Base-by-base conservation (phyloP, 2,113 vertebrate genomes). In the Accipiter cooperii region DNA sequence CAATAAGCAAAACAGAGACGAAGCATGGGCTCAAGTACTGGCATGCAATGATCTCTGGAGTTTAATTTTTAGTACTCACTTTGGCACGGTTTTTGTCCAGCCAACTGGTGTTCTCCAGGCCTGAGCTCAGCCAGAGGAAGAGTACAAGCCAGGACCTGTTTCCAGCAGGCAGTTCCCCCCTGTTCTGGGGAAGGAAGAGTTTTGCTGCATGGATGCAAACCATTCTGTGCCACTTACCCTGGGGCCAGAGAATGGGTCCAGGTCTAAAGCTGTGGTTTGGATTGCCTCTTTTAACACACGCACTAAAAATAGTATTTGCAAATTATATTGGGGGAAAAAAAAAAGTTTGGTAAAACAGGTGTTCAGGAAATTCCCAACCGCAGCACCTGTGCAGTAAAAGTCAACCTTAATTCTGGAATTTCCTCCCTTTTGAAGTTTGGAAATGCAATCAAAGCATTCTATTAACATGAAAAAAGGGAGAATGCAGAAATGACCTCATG, bases 371-470 rank as follows among this genome's bases (percentile, higher is more conserved):
- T 84, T 42, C 29, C 63, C n/a, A 77, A 73, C 82, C 28, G 2
- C 90, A 91, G 58, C 85, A 95, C 79, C 92, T 94, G 78, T 84
- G 58, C 34, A 66, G 46, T 86, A 84, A 81, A 92, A 94, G 34
- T 70, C 29, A 94, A 51, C 60, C 44, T 89, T 71, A 77, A 87
- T 88, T 81, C 64, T 94, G 64, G 51, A 78, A 92, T 92, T 95
- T 93, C 61, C 80, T 94, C 64, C 40, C 26, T 88, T 93, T 71
- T 9, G 51, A 89, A 69, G 73, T 92, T 84, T 94, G 90, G 71
- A 95, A 95, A 87, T 84, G 34, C 52, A 81, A 92, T 93, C 68
- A 92, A 89, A 97, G 83, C 73, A 60, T 87, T 93, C 42, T 83
- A 22, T 63, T 93, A 49, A 49, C 24, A 52, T 46, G 46, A 75